Conservation (phyloP, 2,113 vertebrate species). For the Sardina pilchardus region DNA sequence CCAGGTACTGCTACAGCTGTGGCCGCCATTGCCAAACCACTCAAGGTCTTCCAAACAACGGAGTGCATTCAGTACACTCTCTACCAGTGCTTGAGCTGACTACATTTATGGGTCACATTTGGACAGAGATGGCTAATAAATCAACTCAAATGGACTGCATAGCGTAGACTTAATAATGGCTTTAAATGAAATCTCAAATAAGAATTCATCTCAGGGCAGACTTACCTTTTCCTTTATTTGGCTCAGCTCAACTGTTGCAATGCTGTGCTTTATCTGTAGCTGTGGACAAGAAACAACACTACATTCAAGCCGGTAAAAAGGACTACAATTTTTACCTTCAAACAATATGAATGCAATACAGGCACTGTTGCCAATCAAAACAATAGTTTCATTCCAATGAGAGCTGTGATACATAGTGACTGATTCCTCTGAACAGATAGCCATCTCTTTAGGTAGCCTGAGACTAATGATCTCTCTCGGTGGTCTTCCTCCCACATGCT, state of each 20-base stretch:
- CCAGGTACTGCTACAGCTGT: neutral
- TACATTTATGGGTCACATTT: neutral
- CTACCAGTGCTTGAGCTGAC: neutral
- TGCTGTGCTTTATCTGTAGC: slow-evolving; percentile 83
- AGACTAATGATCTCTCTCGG: neutral
- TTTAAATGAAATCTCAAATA: neutral
- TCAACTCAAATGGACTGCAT: neutral
- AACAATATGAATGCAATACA: neutral
- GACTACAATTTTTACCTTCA: neutral
- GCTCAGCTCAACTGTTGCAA: slow-evolving; percentile 79
- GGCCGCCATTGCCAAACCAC: neutral
- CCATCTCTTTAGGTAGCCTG: neutral
- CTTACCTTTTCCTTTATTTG: slow-evolving; percentile 84
- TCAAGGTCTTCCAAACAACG: neutral
- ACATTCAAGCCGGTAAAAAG: slow-evolving; percentile 23
- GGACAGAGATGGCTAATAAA: neutral
- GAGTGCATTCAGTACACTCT: neutral
- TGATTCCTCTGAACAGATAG: neutral
- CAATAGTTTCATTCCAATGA: neutral
- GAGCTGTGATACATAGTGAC: neutral
- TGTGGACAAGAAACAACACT: slow-evolving; percentile 50
- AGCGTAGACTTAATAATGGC: neutral
- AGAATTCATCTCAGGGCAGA: neutral
- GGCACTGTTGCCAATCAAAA: too few species aligned
- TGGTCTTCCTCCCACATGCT: neutral